phyloP scores from a whole-genome alignment of 2,888 invertebrate genomes.

The Drosophila mimica region DNA sequence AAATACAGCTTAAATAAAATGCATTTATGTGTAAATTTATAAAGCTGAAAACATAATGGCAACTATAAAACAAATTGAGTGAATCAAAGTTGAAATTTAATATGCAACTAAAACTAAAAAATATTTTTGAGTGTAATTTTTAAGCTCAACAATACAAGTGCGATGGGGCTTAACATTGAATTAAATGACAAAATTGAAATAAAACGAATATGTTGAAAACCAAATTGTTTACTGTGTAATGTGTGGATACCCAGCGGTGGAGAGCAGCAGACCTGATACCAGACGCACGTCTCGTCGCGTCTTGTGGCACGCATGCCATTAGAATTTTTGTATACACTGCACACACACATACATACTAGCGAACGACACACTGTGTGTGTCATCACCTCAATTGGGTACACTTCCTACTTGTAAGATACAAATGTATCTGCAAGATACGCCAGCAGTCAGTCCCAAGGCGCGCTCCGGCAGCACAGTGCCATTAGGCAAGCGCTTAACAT shows the following conservation, averaged over 20 bases:
- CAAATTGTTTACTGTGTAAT: constrained; percentile 13
- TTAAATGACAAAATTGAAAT: not conserved
- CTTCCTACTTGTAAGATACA: constrained; percentile 83
- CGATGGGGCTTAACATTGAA: not conserved
- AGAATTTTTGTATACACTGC: constrained; percentile 73
- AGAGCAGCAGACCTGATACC: constrained; percentile 25
- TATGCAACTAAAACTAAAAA: not conserved
- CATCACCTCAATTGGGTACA: constrained; percentile 84
- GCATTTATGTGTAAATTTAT: not conserved
- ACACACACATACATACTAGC: not conserved
- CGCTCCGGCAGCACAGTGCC: constrained; percentile 25
- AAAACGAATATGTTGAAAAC: no score
- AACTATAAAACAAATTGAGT: not conserved
- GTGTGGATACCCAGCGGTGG: constrained; percentile 20
- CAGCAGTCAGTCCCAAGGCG: constrained; percentile 17
- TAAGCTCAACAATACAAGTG: not conserved
- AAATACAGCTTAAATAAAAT: not conserved
- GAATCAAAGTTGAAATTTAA: not conserved
- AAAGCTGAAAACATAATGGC: not conserved
- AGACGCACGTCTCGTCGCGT: constrained; percentile 39
- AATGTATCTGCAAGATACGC: constrained; percentile 60
- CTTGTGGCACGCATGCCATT: constrained; percentile 69
- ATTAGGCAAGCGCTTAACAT: constrained; percentile 63
- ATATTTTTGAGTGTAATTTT: not conserved
- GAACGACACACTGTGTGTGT: constrained; percentile 69